Evolutionary conservation across 92 coral and sea anemone species (phyloP), one percentile per base, ranked within the genome.

Genomic region (Siderastrea radians): DNA sequence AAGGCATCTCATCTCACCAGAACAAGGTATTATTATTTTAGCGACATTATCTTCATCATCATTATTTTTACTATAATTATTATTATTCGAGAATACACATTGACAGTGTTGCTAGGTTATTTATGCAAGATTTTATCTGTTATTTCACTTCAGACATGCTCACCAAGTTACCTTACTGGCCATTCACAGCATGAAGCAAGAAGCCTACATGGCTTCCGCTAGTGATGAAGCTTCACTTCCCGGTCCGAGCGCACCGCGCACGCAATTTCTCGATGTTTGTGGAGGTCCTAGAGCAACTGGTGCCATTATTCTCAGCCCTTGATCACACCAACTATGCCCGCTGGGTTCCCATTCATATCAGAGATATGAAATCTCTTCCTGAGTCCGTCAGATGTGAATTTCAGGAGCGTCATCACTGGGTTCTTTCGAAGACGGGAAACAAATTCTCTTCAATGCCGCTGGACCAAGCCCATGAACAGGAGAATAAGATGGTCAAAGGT

Each of bases 241-340:
- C 1, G 46, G 63, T 74, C 62, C 85, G 92, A 1, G 92, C 92
- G 68, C 92, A 89, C 75, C 48, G 84, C 60, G 83, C 83, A 58
- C 55, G 79, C 7, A 7, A 52, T 52, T 52, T 52, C 55, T 52
- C 55, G 16, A 53, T 86, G 84, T 91, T 80, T 81, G 62, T 91
- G 3, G 90, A 91, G 44, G 94, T 80, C 54, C 72, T 90, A n/a
- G 90, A 90, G 69, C 71, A 86, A 51, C 59, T 90, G 5, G 73
- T 74, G 11, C 87, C 84, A 6, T 71, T 90, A 19, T 80, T 90
- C 87, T 90, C 85, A 50, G 7, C 81, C 38, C 57, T 26, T 26
- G 38, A 26, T 26, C 38, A 26, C 38, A 26, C 38, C 38, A 26
- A 26, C 38, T 26, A 26, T 26, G 38, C 38, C 38, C 38, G 38